Base-by-base conservation (phyloP, 2,888 invertebrate species). In the Parnassius mnemosyne region DNA sequence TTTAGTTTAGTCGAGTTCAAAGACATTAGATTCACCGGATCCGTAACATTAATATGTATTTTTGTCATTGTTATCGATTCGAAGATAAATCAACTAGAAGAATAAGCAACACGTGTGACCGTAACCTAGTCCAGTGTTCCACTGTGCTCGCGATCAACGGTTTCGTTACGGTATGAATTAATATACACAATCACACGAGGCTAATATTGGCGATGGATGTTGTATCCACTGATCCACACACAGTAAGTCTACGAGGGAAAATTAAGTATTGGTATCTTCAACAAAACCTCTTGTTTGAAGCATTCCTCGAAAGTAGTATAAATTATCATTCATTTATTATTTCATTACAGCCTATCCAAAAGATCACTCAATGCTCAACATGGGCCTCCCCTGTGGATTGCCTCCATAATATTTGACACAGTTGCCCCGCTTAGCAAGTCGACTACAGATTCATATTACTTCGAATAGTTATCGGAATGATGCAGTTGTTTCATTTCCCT, bases 1-100 rank as follows among this genome's bases (percentile, higher is more conserved):
- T 87, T 82, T 13, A 94, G 80, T 53, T 92, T 91, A 52, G 80
- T 80, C 57, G 83, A 76, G 13, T 85, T 74, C 10, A 93, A 72
- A 53, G 87, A 84, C 46, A 81, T 73, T 47, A 94, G 69, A 70
- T 91, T 77, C 69, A 87, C 80, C 43, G 89, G 85, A 10, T 68
- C 70, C 69, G 75, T 76, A 61, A 34, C 5, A 34, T 34, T 7
- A 34, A 34, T 34, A 5, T 34, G 34, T 34, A 34, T 65, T 68
- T 34, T 34, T 7, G 59, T 55, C 63, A 63, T 56, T 69, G 62
- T 66, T 68, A 53, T 20, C 56, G 65, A 60, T 62, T 52, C 7
- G 34, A 34, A 34, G 34, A 34, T 20, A 2, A 54, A 58, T 59
- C 43, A 34, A 61, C 65, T 53, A 57, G 47, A 41, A 64, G 60